phyloP scores from a whole-genome alignment of 2,113 vertebrate genomes.

The Natator depressus region DNA sequence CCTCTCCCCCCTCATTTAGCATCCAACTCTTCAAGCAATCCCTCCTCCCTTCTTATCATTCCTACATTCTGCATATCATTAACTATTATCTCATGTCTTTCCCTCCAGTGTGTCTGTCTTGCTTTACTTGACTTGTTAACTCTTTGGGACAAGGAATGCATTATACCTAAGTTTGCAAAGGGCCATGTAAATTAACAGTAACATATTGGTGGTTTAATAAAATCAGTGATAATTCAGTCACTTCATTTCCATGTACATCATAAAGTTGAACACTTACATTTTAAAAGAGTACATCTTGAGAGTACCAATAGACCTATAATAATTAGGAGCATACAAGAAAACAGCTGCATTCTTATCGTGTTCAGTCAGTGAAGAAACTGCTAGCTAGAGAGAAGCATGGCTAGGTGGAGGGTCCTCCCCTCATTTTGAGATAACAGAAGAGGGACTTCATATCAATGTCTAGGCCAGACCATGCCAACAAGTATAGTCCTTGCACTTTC shows the following conservation, averaged over 20 bases:
- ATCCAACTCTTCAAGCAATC: too few relatives aligned
- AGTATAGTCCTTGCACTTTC: neutral
- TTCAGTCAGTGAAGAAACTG: neutral
- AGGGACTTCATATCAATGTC: neutral
- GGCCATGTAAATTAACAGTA: neutral
- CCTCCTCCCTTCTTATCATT: too few relatives aligned
- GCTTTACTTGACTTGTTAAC: neutral
- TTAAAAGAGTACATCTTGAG: neutral
- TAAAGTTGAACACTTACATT: neutral
- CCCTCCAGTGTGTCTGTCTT: neutral
- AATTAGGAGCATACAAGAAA: neutral
- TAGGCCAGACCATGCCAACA: neutral
- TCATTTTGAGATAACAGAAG: neutral
- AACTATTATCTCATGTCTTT: neutral
- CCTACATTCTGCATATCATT: too few relatives aligned
- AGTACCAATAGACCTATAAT: neutral
- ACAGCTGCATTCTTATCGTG: neutral
- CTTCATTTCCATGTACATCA: neutral
- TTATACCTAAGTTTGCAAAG: neutral
- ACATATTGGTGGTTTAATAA: neutral
- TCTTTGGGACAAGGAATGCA: too few relatives aligned
- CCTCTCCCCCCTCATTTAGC: too few relatives aligned
- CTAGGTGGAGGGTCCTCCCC: neutral
- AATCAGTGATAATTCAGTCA: neutral
- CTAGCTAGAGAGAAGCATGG: neutral